A percentile compares a stretch with the other conserved stretches of the same genome.
phyloP scores from a whole-genome alignment of 30 jellyfish, hydroid and myxozoan genomes.

The Catostylus mosaicus region DNA sequence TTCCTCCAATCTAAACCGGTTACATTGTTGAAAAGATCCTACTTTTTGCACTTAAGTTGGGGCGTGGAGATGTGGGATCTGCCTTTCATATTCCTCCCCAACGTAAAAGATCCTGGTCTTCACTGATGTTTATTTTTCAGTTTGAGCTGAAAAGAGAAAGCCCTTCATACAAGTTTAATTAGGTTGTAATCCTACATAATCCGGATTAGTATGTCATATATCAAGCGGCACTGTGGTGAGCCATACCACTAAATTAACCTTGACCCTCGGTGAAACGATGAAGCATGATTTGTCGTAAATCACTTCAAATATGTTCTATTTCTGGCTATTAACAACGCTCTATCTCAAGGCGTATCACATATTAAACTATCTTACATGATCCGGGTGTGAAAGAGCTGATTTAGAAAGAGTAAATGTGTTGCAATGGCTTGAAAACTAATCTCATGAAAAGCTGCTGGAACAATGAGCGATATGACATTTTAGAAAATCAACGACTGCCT shows the following conservation, averaged over 20 bases:
- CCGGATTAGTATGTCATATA: slow-evolving; percentile 24
- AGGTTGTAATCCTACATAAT: slow-evolving; percentile 21
- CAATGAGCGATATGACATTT: no score
- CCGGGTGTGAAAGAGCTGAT: slow-evolving; percentile 46
- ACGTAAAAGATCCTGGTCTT: no score
- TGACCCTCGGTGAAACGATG: slow-evolving; percentile 18
- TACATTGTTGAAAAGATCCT: no score
- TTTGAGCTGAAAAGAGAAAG: not conserved
- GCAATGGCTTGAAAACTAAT: not conserved
- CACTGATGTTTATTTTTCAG: no score
- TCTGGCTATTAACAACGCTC: slow-evolving; percentile 12
- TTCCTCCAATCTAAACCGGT: no score
- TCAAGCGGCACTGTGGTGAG: slow-evolving; percentile 18
- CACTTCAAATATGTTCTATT: slow-evolving; percentile 16
- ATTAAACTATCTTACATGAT: slow-evolving; percentile 8
- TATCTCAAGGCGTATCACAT: not conserved
- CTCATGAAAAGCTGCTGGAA: no score
- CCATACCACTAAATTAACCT: slow-evolving; percentile 44
- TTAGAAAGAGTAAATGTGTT: slow-evolving; percentile 24
- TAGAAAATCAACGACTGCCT: no score
- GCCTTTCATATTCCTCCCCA: no score
- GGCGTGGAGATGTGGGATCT: no score
- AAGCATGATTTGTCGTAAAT: slow-evolving; percentile 14
- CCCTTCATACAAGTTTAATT: not conserved
- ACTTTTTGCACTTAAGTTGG: no score